Base-by-base conservation (phyloP, 2,888 invertebrate genomes). In the Drosophila fungiperda region DNA sequence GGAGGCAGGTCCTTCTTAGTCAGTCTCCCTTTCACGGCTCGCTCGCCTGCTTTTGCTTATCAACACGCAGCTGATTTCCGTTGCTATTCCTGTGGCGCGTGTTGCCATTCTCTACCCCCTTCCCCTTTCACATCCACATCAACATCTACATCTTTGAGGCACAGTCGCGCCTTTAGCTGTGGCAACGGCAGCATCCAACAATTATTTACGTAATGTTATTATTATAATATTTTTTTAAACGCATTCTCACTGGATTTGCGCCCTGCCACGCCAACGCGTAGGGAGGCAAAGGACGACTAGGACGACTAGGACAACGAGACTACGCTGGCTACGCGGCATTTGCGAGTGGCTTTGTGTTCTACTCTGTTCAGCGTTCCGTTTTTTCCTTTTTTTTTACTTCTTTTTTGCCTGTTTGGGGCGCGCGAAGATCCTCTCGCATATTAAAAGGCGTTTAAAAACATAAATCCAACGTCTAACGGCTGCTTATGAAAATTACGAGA, bases 371-470 rank as follows among this genome's bases (percentile, higher is more conserved):
- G 49, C 20, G 45, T 15, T 45, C 7, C 45, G 4, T 45, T 45
- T 3, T 15, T 23, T n/a, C 4, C 20, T 20, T 15, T 23, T 45
- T 3, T 20, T 23, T 68, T 35, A 6, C 6, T 29, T 29, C 5
- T 29, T 23, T 45, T 12, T 45, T 35, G 29, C 35, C 57, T 48
- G 67, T 40, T 64, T 29, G 69, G 70, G 79, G 78, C 66, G 76
- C 82, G 83, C 76, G 79, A 82, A 79, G 78, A 84, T 82, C 82
- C 82, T 80, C 77, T 88, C 89, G 90, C 84, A 90, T 90, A 91
- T 90, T 90, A 90, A 91, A 90, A 89, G 89, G 83, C 91, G 90
- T 91, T 91, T 89, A 89, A 91, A 90, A 91, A 85, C 90, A 91
- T 91, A 91, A 91, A 91, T 91, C 89, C 90, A 88, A 80, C 87